Percentiles rank a stretch among this genome's conserved stretches.
Conservation (phyloP, 1,140 invertebrate genomes). For the Homalodisca vitripennis region DNA sequence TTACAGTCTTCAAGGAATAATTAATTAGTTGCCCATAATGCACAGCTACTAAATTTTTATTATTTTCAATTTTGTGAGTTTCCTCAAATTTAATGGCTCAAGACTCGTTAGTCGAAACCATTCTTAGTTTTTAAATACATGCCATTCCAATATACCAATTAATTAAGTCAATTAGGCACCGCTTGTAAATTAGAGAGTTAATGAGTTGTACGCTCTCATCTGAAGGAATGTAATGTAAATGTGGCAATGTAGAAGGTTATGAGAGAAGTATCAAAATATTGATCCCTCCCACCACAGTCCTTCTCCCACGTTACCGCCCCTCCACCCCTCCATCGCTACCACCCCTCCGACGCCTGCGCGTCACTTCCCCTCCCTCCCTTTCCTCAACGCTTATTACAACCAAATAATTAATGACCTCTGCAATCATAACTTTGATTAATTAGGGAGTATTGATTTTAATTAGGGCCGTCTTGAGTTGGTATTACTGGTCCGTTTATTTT, state of each 20-base stretch:
- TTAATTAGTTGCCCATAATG: too few relatives aligned
- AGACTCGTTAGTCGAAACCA: too few relatives aligned
- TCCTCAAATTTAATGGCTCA: too few relatives aligned
- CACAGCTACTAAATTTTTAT: too few relatives aligned
- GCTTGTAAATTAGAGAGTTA: too few relatives aligned
- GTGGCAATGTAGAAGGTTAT: slow-evolving; percentile 10
- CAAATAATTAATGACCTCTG: slow-evolving; percentile 28
- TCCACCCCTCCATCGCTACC: neutral
- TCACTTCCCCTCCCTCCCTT: neutral
- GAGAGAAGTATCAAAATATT: slow-evolving; percentile 30
- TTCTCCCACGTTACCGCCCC: neutral
- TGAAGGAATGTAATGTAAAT: slow-evolving; percentile 21
- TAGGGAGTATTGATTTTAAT: slow-evolving; percentile 21
- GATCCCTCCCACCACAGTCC: slow-evolving; percentile 18
- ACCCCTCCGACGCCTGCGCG: slow-evolving; percentile 16
- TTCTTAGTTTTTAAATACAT: too few relatives aligned
- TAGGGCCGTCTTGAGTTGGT: neutral
- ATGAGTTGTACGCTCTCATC: too few relatives aligned
- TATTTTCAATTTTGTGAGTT: too few relatives aligned
- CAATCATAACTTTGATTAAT: slow-evolving; percentile 29
- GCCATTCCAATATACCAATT: too few relatives aligned
- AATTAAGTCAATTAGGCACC: too few relatives aligned
- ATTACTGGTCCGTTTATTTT: neutral
- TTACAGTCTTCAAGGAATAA: too few relatives aligned
- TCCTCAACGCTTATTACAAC: slow-evolving; percentile 16